Evolutionary conservation across 2,113 vertebrate species (phyloP).

Genomic region (Marcusenius ussheri): DNA sequence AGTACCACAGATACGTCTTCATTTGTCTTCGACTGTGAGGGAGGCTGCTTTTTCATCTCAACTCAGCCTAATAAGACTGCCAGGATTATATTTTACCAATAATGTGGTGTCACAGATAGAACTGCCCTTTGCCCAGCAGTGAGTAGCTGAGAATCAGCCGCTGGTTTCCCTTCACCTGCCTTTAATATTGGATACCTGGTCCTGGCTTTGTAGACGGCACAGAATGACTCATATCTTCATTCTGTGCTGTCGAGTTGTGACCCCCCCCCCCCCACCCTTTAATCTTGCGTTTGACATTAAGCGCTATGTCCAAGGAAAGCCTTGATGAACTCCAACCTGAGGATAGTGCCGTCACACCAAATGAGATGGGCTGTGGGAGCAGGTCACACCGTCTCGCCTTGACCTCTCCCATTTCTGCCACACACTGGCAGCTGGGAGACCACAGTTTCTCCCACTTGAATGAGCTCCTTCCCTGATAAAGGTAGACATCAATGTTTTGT

Average conservation of each 20-base stretch:
- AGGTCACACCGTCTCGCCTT: slow-evolving; percentile 56
- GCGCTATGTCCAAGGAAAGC: slow-evolving; percentile 80
- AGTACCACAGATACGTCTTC: slow-evolving; percentile 11
- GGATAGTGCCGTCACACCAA: slow-evolving; percentile 65
- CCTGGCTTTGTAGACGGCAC: slow-evolving; percentile 64
- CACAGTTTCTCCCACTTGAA: slow-evolving; percentile 41
- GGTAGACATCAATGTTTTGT: not conserved
- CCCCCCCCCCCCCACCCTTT: slow-evolving; percentile 61
- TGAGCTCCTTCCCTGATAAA: not conserved
- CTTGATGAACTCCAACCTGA: slow-evolving; percentile 70
- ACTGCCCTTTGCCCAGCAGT: not conserved
- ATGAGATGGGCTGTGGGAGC: slow-evolving; percentile 52
- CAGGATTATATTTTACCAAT: slow-evolving; percentile 61
- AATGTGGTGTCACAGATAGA: slow-evolving; percentile 19
- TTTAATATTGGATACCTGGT: slow-evolving; percentile 74
- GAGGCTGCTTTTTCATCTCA: slow-evolving; percentile 25
- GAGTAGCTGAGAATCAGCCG: slow-evolving; percentile 2
- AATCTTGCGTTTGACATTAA: slow-evolving; percentile 83
- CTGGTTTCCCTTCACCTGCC: slow-evolving; percentile 43
- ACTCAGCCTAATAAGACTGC: slow-evolving; percentile 59
- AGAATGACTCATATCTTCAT: slow-evolving; percentile 85
- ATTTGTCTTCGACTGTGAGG: slow-evolving; percentile 40
- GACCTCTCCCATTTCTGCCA: slow-evolving; percentile 60
- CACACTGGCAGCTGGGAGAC: slow-evolving; percentile 52
- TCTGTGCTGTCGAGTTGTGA: slow-evolving; percentile 69